Evolutionary conservation across 2,113 vertebrate species (phyloP).

Genomic region (Motacilla tschutschensis): DNA sequence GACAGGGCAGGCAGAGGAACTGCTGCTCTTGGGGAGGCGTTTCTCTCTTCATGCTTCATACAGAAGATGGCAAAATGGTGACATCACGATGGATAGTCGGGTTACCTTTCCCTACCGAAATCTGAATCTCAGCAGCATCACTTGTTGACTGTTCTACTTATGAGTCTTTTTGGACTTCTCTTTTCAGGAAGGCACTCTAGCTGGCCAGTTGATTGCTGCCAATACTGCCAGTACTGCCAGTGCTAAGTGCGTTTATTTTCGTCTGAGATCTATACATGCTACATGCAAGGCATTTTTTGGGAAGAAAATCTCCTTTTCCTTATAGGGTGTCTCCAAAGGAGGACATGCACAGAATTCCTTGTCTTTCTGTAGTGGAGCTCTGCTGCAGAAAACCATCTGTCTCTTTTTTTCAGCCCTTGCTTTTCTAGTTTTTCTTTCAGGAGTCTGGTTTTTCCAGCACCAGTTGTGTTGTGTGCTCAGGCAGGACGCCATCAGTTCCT

Average conservation of each 20-base stretch:
- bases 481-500: neutral
- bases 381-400: neutral
- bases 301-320: neutral
- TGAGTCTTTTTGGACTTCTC: neutral
- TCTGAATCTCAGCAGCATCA: neutral
- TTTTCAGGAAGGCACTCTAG: neutral
- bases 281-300: neutral
- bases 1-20: neutral
- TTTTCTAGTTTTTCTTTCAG: neutral
- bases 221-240: too few relatives aligned
- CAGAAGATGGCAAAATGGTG: neutral
- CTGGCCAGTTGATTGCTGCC: neutral
- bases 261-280: neutral
- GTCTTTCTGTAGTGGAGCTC: neutral
- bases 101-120: neutral
- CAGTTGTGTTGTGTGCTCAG: neutral
- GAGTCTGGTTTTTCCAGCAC: neutral
- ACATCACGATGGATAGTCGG: accelerated
- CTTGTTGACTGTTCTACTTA: neutral
- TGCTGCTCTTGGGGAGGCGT: neutral
- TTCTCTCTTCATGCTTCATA: neutral
- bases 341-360: accelerated
- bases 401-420: neutral
- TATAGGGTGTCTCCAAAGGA: neutral
- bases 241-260: neutral